Evolutionary conservation across 2,888 invertebrate species (phyloP).

Genomic region (Amphipyra tragopoginis): DNA sequence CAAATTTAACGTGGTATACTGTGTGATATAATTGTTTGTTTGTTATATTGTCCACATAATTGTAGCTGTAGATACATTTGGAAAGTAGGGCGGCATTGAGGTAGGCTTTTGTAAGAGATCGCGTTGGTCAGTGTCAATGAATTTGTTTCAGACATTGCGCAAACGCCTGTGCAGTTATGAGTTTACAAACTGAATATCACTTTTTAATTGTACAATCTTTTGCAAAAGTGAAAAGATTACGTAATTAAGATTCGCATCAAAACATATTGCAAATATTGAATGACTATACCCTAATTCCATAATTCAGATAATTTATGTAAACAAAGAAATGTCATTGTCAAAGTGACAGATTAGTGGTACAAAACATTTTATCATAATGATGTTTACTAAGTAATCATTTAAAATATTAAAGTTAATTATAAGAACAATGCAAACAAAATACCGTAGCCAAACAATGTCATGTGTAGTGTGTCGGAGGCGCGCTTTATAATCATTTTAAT

Average conservation of each 20-base stretch:
- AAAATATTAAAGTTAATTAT: too few relatives aligned
- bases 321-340: too few relatives aligned
- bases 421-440: too few relatives aligned
- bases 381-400: too few relatives aligned
- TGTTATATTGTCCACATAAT: slow-evolving; percentile 78
- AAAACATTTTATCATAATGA: too few relatives aligned
- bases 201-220: slow-evolving; percentile 47
- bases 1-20: slow-evolving; percentile 49
- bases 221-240: slow-evolving; percentile 34
- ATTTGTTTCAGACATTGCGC: slow-evolving; percentile 82
- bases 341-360: too few relatives aligned
- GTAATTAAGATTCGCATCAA: slow-evolving; percentile 21
- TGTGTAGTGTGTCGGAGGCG: too few relatives aligned
- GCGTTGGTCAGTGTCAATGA: slow-evolving; percentile 86
- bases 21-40: slow-evolving; percentile 81
- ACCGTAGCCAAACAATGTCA: too few relatives aligned
- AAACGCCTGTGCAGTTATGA: slow-evolving; percentile 59
- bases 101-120: slow-evolving; percentile 84
- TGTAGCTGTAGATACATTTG: slow-evolving; percentile 76
- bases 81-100: slow-evolving; percentile 89
- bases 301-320: too few relatives aligned
- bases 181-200: slow-evolving; percentile 57
- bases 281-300: neutral
- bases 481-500: too few relatives aligned
- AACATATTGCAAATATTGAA: slow-evolving; percentile 21